Percentiles rank a stretch among this genome's conserved stretches.
Conservation (phyloP, 2,888 invertebrate genomes). For the Thelaira solivaga region DNA sequence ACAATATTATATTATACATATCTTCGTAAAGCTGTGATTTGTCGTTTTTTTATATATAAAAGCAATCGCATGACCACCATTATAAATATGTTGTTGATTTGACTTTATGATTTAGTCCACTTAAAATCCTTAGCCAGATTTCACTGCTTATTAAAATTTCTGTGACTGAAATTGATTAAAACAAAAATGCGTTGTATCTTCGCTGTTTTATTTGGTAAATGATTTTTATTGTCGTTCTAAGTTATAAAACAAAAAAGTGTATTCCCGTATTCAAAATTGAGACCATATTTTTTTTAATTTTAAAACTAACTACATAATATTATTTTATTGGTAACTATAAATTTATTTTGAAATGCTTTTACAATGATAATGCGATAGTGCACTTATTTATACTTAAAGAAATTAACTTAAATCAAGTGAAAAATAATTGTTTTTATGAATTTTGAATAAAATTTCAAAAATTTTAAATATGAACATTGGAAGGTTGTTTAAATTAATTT, state of each 20-base stretch:
- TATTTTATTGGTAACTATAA: too few relatives aligned
- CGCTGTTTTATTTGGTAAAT: conserved; percentile 53
- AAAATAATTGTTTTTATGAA: too few relatives aligned
- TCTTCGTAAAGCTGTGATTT: neutral
- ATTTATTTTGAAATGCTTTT: too few relatives aligned
- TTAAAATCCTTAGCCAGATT: conserved; percentile 61
- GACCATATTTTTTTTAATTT: too few relatives aligned
- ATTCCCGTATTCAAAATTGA: neutral
- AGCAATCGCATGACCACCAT: conserved; percentile 15
- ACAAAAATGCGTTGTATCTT: conserved; percentile 70
- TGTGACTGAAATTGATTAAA: conserved; percentile 62
- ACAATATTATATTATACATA: neutral
- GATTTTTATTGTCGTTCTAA: conserved; percentile 8
- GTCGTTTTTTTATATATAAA: neutral
- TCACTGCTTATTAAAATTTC: conserved; percentile 41
- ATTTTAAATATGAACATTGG: too few relatives aligned
- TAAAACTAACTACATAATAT: too few relatives aligned
- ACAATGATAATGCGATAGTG: too few relatives aligned
- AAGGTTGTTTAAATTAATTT: too few relatives aligned
- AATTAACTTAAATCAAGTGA: too few relatives aligned
- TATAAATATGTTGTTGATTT: conserved; percentile 70
- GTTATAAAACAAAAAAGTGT: neutral
- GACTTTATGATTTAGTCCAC: conserved; percentile 68
- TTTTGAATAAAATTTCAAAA: too few relatives aligned
- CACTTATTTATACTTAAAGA: too few relatives aligned